Evolutionary conservation across 1,140 invertebrate species (phyloP), one percentile per base, ranked within the genome.

Genomic region (Drosophila subpulchrella): DNA sequence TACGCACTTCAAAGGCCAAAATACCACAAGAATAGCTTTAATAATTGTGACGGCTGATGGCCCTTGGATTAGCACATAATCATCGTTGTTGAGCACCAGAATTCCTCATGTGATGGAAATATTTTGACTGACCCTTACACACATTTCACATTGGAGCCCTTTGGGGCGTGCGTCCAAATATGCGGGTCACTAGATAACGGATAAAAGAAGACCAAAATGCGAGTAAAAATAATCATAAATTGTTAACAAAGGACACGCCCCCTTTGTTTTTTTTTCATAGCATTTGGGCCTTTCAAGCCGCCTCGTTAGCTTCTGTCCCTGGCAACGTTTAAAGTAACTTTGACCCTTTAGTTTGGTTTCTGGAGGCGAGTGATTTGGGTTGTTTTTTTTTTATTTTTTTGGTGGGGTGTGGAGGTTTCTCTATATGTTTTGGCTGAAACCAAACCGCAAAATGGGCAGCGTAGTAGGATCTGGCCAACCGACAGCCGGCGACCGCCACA

Each of bases 161-260:
- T 61, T 65, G 32, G 20, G 34, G 48, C 32, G 54, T 30, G 59
- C 30, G 46, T 38, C 41, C 47, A 12, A 46, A 57, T 70, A 79
- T 82, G 75, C 75, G 81, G 81, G 80, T 84, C 81, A 79, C 63
- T 53, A 58, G 70, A 71, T 79, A 66, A 61, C 39, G 30, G n/a
- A 17, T 30, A 62, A 24, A 60, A 15, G 41, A 44, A 41, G 15
- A 46, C 58, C 30, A 55, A 62, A 73, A 55, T 50, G 32, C 38
- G 68, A 80, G 71, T 84, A 84, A 84, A 83, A 83, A 84, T 83
- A 83, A 80, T 84, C 76, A 84, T 83, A 83, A 83, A 83, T 83
- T 83, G 81, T 58, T 63, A 84, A 76, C 81, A 83, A 83, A 83
- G 65, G 58, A 73, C 47, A 76, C 65, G 66, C 81, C 80, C 80